Conservation (phyloP, 1,140 invertebrate species). For the Bombus consobrinus region DNA sequence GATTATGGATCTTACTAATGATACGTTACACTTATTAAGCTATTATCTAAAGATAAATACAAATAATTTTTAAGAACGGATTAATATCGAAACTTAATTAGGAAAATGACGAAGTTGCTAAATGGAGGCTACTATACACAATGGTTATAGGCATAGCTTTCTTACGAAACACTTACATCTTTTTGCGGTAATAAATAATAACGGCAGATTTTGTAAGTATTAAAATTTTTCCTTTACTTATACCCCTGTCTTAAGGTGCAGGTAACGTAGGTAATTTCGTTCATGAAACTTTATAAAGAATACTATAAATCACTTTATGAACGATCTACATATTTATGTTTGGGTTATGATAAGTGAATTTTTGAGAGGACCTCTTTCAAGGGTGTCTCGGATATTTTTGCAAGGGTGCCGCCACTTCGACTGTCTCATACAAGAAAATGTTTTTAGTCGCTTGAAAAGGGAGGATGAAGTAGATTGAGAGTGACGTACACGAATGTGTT, state of each 20-base stretch:
- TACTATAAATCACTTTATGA: slow-evolving; percentile 27
- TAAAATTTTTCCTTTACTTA: slow-evolving; percentile 2
- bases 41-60: background rate
- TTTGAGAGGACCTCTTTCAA: slow-evolving; percentile 2
- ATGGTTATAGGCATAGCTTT: background rate
- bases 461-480: slow-evolving; percentile 55
- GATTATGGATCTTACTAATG: background rate
- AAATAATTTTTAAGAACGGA: background rate
- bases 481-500: slow-evolving; percentile 61
- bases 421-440: slow-evolving; percentile 43
- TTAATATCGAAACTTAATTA: slow-evolving; percentile 27
- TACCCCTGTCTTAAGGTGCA: background rate
- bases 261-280: slow-evolving; percentile 7
- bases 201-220: background rate
- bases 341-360: slow-evolving; percentile 21
- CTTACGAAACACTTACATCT: background rate
- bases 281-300: background rate
- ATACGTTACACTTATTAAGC: background rate
- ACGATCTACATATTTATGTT: slow-evolving; percentile 34
- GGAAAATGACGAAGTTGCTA: slow-evolving; percentile 7
- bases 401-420: background rate
- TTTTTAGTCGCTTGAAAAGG: slow-evolving; percentile 48
- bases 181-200: slow-evolving; percentile 4
- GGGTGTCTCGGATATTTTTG: slow-evolving; percentile 31
- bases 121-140: too few species aligned